These are phyloP conservation scores for Mesorhabditis belari DNA, from an alignment of 2,888 invertebrate species.

Conservation along the genomic window DNA sequence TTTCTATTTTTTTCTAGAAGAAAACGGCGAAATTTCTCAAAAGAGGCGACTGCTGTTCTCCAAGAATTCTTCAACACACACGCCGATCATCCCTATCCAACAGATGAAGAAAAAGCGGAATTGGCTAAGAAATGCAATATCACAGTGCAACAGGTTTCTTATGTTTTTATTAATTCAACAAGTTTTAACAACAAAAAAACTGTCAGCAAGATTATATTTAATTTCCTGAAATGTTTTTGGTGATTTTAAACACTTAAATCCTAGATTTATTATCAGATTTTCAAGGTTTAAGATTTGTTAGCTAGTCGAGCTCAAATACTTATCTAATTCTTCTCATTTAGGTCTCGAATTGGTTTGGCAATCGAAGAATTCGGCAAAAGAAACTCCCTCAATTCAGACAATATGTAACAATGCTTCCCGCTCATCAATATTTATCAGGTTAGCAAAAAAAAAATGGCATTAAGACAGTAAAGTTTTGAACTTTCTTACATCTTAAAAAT, in stretches of 20 bases:
- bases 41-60: conserved; percentile 27
- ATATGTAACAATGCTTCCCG: neutral
- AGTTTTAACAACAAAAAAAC: too few relatives aligned
- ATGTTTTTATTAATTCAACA: too few relatives aligned
- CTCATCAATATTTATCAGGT: too few relatives aligned
- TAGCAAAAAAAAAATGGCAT: too few relatives aligned
- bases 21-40: conserved; percentile 28
- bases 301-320: too few relatives aligned
- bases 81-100: conserved; percentile 23
- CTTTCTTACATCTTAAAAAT: neutral
- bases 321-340: too few relatives aligned
- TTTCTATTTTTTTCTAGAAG: conserved; percentile 15
- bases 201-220: too few relatives aligned
- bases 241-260: too few relatives aligned
- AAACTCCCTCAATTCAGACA: conserved; percentile 4
- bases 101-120: conserved; percentile 24
- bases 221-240: too few relatives aligned
- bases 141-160: conserved; percentile 29
- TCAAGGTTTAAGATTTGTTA: too few relatives aligned
- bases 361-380: conserved; percentile 27
- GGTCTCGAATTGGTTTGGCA: conserved; percentile 41
- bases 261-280: too few relatives aligned
- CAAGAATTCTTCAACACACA: conserved; percentile 25
- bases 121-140: conserved; percentile 29
- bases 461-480: neutral